Conservation (phyloP, 2,888 invertebrate species). For the Alentia gelatinosa region DNA sequence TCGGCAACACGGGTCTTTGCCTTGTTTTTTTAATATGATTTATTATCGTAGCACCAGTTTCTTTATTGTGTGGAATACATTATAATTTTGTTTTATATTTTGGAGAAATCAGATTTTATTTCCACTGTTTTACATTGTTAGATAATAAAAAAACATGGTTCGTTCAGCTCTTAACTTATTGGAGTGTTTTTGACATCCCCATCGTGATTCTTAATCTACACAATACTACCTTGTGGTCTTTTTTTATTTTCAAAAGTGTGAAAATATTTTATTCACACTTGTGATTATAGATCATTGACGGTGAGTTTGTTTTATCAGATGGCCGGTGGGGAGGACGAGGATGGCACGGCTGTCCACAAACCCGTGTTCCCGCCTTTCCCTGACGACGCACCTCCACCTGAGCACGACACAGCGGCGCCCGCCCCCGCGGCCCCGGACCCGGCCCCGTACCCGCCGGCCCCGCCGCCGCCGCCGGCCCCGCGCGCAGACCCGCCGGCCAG, state of each 20-base stretch:
- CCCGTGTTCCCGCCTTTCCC: conserved; percentile 17
- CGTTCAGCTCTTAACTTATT: not conserved
- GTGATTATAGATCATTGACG: not conserved
- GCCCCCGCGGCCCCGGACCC: not conserved
- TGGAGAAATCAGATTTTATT: no score
- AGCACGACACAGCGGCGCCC: not conserved
- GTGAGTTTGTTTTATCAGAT: not conserved
- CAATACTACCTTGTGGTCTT: not conserved
- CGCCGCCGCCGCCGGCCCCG: not conserved
- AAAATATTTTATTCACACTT: not conserved
- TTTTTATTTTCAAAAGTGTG: not conserved
- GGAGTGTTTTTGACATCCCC: not conserved
- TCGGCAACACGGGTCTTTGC: no score
- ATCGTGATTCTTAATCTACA: not conserved
- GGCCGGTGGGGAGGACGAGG: conserved; percentile 46
- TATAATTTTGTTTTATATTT: no score
- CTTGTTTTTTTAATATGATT: no score
- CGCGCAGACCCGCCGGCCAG: conserved; percentile 5
- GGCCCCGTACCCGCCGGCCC: not conserved
- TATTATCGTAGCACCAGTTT: no score
- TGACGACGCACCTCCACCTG: not conserved
- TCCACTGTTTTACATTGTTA: no score
- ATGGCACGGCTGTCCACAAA: not conserved
- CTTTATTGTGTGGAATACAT: no score
- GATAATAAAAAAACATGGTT: no score